A percentile compares a stretch with the other conserved stretches of the same genome.
phyloP scores from a whole-genome alignment of 2,888 invertebrate species.

The Choristoneura rosaceana region DNA sequence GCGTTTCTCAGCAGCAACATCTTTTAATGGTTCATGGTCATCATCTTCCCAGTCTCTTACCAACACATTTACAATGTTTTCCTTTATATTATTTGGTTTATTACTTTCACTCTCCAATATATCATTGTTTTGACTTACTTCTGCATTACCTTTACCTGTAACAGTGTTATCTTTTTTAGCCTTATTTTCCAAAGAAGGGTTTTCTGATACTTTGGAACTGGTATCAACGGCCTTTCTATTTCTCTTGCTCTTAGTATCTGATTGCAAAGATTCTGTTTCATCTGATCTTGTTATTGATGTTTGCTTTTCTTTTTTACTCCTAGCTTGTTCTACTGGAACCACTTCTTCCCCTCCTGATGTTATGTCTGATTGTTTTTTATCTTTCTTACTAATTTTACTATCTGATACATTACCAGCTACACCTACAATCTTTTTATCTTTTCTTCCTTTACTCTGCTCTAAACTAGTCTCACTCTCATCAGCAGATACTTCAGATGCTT shows the following conservation, averaged over 20 bases:
- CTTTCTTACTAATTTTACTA: conserved; percentile 44
- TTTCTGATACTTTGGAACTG: conserved; percentile 40
- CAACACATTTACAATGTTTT: conserved; percentile 78
- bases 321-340: conserved; percentile 47
- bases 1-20: conserved; percentile 50
- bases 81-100: conserved; percentile 52
- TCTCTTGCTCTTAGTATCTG: conserved; percentile 46
- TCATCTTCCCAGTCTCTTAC: conserved; percentile 85
- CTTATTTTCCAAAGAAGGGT: conserved; percentile 40
- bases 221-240: conserved; percentile 40
- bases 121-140: conserved; percentile 19
- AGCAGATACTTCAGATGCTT: conserved; percentile 15
- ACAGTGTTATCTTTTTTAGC: conserved; percentile 43
- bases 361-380: conserved; percentile 44
- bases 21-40: conserved; percentile 67
- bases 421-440: conserved; percentile 20
- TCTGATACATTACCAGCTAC: conserved; percentile 33
- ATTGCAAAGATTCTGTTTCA: conserved; percentile 5
- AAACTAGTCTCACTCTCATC: conserved; percentile 24
- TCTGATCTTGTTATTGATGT: background rate
- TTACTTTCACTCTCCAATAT: conserved; percentile 39
- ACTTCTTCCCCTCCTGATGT: conserved; percentile 43
- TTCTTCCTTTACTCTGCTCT: conserved; percentile 32
- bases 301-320: conserved; percentile 46
- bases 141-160: conserved; percentile 21